phyloP scores from a whole-genome alignment of 2,797 vertebrate species.

The Tragopan temminckii region DNA sequence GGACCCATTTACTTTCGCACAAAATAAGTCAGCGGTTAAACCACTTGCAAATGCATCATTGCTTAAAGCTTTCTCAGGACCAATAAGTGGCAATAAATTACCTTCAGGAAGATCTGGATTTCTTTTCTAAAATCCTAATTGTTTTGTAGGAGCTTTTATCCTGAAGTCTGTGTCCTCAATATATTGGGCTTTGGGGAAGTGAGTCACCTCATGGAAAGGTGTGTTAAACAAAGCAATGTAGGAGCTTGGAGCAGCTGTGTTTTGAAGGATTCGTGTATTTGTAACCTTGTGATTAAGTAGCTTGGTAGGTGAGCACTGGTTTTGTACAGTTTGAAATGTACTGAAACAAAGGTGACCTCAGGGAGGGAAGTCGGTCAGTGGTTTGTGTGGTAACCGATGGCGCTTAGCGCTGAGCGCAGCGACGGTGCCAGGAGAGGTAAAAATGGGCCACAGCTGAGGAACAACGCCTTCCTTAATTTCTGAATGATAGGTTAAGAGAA shows the following conservation, averaged over 20 bases:
- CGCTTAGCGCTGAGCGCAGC: not conserved
- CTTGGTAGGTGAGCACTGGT: not conserved
- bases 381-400: no score
- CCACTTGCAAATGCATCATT: conserved; percentile 51
- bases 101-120: conserved; percentile 48
- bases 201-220: not conserved
- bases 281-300: not conserved
- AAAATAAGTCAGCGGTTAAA: conserved; percentile 33
- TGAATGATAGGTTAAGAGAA: not conserved
- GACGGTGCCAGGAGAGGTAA: rapidly evolving
- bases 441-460: not conserved
- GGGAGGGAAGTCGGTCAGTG: not conserved
- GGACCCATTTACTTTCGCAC: conserved; percentile 33
- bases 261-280: conserved; percentile 7
- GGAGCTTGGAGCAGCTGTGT: not conserved
- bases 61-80: conserved; percentile 75
- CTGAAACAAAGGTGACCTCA: conserved; percentile 9
- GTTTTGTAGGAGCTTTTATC: conserved; percentile 63
- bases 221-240: not conserved
- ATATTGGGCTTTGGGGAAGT: not conserved
- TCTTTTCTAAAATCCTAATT: conserved; percentile 43
- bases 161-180: not conserved
- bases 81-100: conserved; percentile 64
- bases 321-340: not conserved
- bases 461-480: not conserved